Evolutionary conservation across 2,888 invertebrate genomes (phyloP), one percentile per base, ranked within the genome.

Genomic region (Bimastos eiseni): DNA sequence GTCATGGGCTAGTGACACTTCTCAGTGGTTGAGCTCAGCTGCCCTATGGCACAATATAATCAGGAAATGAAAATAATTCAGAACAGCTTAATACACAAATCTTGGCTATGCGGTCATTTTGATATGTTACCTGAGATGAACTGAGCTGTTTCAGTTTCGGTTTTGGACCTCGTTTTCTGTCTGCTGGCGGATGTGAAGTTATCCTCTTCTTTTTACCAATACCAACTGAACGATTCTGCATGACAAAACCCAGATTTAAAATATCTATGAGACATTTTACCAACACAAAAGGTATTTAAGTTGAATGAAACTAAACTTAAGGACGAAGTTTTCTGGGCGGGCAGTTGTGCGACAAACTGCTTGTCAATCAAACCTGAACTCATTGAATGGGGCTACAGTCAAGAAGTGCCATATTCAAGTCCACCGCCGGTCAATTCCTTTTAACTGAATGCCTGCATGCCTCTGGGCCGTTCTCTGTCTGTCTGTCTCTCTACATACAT

Each of bases 161-260:
- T 55, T 91, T 91, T 30, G 90, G 91, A 44, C 91, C 91, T 8
- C 91, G 90, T 83, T 91, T 91, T 84, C 89, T 44, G 36, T 44
- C 41, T 5, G 90, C 88, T 33, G 55, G 41, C 1, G 91, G 41
- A 37, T 89, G 37, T 2, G 88, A 36, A 19, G 90, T 91, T n/a
- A 83, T 70, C 15, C 91, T 83, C 88, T 91, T 91, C 90, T 91
- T 91, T 90, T 91, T 91, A 17, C 90, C 91, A 38, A 88, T 90
- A 24, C 90, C 90, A n/a, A 91, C 89, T 1, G 91, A 70, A n/a
- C 91, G 90, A 83, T 49, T 89, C 91, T 91, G 83, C 15, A 89
- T 70, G 70, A 70, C 13, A 70, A 49, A 49, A 24, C 49, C 49
- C 49, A 49, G 21, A 49, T 49, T 49, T 24, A 17, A 70, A 70